Conservation (phyloP, 2,888 invertebrate species). For the Ichneumoninae sp. region DNA sequence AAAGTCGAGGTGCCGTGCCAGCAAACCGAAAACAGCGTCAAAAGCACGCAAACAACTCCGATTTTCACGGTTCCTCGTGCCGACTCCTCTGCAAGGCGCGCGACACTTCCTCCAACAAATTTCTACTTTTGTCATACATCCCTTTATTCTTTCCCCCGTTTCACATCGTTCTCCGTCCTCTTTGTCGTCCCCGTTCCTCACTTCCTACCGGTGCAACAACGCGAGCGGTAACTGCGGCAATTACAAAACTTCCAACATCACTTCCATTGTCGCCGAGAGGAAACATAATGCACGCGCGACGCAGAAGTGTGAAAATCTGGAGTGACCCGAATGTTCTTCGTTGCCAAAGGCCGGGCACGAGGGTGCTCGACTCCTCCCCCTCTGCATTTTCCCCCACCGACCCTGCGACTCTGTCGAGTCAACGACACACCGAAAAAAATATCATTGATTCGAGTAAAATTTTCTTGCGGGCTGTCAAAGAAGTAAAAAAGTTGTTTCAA, state of each 20-base stretch:
- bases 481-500: too few relatives aligned
- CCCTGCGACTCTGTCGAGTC: constrained; percentile 27
- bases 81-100: background rate
- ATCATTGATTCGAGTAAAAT: too few relatives aligned
- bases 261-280: constrained; percentile 25
- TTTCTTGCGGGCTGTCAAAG: too few relatives aligned
- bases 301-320: constrained; percentile 39
- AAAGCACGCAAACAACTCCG: background rate
- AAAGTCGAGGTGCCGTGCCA: too few relatives aligned
- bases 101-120: background rate
- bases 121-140: background rate
- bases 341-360: background rate
- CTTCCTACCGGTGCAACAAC: background rate
- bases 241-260: constrained; percentile 49
- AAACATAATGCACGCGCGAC: constrained; percentile 9
- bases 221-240: constrained; percentile 47
- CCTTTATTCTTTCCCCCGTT: background rate
- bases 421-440: too few relatives aligned
- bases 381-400: background rate
- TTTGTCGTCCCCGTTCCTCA: background rate
- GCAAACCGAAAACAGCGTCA: background rate
- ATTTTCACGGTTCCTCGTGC: background rate
- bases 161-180: background rate
- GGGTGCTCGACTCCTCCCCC: background rate
- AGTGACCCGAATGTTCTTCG: constrained; percentile 54